phyloP scores from a whole-genome alignment of 2,888 invertebrate species.

The Seira ritae region DNA sequence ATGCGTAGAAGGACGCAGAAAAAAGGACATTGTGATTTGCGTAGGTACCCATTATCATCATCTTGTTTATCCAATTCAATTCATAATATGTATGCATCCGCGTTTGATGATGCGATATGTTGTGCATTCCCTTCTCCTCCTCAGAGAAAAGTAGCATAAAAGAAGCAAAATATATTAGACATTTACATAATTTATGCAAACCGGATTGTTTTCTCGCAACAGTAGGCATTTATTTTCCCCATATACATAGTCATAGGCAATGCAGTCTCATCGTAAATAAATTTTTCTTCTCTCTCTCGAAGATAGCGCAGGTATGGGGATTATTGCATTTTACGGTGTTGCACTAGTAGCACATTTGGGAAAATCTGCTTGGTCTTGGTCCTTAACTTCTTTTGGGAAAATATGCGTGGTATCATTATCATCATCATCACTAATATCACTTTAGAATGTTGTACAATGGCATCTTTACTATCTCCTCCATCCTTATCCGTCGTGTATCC shows the following conservation, averaged over 20 bases:
- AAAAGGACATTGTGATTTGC: background rate
- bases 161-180: slow-evolving; percentile 40
- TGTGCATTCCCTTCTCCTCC: slow-evolving; percentile 41
- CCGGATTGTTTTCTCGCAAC: slow-evolving; percentile 66
- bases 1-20: slow-evolving; percentile 13
- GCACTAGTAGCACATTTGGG: too few relatives aligned
- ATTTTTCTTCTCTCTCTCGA: too few relatives aligned
- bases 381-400: too few relatives aligned
- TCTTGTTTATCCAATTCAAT: slow-evolving; percentile 15
- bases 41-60: slow-evolving; percentile 20
- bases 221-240: slow-evolving; percentile 31
- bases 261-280: background rate
- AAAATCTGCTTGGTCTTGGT: too few relatives aligned
- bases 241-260: background rate
- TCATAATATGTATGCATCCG: slow-evolving; percentile 21
- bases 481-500: too few relatives aligned
- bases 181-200: slow-evolving; percentile 71
- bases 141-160: slow-evolving; percentile 16
- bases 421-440: too few relatives aligned
- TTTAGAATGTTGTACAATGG: too few relatives aligned
- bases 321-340: too few relatives aligned
- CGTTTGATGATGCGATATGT: slow-evolving; percentile 9
- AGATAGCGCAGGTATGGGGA: background rate
- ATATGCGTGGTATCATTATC: too few relatives aligned
- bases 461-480: too few relatives aligned